Conservation (phyloP, 2,797 vertebrate species). For the Urosaurus nigricauda region DNA sequence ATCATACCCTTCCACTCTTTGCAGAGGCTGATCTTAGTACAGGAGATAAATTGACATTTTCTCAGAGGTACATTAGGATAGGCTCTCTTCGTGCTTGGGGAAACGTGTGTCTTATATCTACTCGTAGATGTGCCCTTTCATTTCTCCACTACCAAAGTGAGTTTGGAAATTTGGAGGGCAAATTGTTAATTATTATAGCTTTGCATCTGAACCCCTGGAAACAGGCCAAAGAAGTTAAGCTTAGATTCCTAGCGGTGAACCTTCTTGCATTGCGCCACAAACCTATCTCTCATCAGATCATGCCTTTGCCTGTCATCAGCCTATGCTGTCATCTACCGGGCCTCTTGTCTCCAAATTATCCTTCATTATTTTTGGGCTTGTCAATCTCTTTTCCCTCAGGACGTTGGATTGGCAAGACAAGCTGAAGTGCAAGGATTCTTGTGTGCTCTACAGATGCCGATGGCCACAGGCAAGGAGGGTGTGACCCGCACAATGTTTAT, state of each 20-base stretch:
- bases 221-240: background rate
- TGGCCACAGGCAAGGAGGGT: constrained; percentile 34
- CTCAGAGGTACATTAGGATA: background rate
- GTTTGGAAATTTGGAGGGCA: background rate
- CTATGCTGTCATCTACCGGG: background rate
- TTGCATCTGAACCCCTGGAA: background rate
- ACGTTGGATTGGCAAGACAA: background rate
- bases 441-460: background rate
- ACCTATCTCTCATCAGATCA: background rate
- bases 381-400: background rate
- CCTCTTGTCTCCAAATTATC: background rate
- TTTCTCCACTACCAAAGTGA: background rate
- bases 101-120: background rate
- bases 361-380: background rate
- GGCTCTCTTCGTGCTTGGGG: background rate
- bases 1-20: background rate
- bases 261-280: background rate
- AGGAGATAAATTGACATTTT: background rate
- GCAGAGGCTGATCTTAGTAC: background rate
- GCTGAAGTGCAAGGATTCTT: background rate
- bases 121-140: background rate
- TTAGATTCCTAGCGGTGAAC: background rate
- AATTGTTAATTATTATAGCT: background rate
- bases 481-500: background rate
- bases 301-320: background rate